Percentiles rank a stretch among this genome's conserved stretches.
These are phyloP conservation scores for Caerostris darwini DNA, from an alignment of 1,140 invertebrate genomes.

Conservation along the genomic window DNA sequence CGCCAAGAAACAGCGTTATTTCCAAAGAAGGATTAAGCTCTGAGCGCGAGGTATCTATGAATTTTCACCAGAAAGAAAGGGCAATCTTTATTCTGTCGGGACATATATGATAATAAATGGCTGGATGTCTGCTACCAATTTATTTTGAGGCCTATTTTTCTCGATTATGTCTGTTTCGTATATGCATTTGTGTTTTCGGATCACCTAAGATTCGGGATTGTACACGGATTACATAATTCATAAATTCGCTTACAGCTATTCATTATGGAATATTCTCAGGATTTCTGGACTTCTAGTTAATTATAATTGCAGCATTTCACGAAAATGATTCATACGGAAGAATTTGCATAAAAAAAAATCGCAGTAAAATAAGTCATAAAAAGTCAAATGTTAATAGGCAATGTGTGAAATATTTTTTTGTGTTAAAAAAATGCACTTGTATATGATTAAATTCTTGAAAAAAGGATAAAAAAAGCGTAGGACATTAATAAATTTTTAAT, in stretches of 20 bases:
- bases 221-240: not conserved
- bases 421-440: no score
- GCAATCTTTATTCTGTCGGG: not conserved
- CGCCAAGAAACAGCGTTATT: not conserved
- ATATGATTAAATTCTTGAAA: no score
- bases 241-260: not conserved
- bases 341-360: no score
- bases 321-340: no score
- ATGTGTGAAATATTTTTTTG: no score
- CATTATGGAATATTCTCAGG: no score
- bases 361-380: no score
- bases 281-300: no score
- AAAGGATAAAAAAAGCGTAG: no score
- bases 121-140: not conserved
- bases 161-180: not conserved
- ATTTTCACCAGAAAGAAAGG: not conserved
- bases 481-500: no score
- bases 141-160: conserved; percentile 11
- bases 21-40: conserved; percentile 20
- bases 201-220: not conserved
- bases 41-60: not conserved
- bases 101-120: conserved; percentile 38
- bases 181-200: not conserved
- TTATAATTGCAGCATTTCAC: no score
- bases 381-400: no score